Evolutionary conservation across 2,113 vertebrate species (phyloP).

Genomic region (Phoxinus phoxinus): DNA sequence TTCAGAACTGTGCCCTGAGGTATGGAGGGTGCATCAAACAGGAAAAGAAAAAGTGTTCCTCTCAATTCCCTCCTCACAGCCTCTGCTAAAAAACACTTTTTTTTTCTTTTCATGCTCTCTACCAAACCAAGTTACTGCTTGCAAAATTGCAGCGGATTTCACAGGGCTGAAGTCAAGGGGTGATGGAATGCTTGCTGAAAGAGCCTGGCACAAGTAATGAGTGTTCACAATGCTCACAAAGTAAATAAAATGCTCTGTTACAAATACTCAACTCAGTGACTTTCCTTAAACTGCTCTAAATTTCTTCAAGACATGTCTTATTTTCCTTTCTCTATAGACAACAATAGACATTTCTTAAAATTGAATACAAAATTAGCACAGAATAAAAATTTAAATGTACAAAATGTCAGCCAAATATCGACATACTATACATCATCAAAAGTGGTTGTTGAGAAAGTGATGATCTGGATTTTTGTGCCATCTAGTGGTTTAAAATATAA

Average conservation of each 20-base stretch:
- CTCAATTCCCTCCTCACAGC: constrained; percentile 48
- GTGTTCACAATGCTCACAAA: constrained; percentile 79
- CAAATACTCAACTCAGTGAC: constrained; percentile 7
- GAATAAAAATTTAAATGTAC: too few relatives aligned
- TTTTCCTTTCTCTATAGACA: neutral
- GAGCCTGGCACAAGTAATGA: constrained; percentile 79
- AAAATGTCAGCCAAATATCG: too few relatives aligned
- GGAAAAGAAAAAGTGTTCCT: constrained; percentile 44
- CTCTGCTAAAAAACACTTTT: constrained; percentile 35
- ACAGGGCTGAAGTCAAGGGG: constrained; percentile 66
- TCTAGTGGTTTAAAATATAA: too few relatives aligned
- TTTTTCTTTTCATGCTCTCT: constrained; percentile 30
- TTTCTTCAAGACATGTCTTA: neutral
- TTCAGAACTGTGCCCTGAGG: constrained; percentile 72
- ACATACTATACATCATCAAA: too few relatives aligned
- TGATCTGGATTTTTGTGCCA: too few relatives aligned
- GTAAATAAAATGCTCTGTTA: constrained; percentile 69
- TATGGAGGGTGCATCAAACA: constrained; percentile 72
- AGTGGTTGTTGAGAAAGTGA: too few relatives aligned
- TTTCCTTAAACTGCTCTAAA: neutral
- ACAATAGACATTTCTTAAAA: neutral
- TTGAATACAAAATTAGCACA: too few relatives aligned
- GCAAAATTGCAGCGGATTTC: constrained; percentile 72
- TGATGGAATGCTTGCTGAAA: constrained; percentile 74
- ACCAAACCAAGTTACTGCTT: constrained; percentile 63